These are phyloP conservation scores for Conus betulinus DNA, from an alignment of 1,140 invertebrate genomes.

Conservation along the genomic window DNA sequence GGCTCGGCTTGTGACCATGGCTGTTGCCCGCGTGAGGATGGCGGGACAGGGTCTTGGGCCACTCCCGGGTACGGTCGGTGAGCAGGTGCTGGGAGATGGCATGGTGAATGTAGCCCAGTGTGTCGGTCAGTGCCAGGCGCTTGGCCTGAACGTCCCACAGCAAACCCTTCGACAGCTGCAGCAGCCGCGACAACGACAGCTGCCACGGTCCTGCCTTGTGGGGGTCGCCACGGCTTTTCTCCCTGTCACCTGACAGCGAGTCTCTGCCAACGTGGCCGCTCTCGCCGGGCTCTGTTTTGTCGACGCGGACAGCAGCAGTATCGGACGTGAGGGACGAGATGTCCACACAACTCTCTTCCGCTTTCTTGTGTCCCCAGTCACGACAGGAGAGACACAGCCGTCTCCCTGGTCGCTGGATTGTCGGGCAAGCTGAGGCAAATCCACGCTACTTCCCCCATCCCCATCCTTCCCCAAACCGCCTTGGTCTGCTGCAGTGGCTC, in stretches of 20 bases:
- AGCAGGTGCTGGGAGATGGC: constrained; percentile 69
- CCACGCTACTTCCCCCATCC: neutral
- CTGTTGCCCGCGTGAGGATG: neutral
- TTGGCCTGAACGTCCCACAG: constrained; percentile 71
- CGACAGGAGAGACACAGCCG: neutral
- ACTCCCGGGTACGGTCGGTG: constrained; percentile 53
- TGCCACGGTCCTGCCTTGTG: neutral
- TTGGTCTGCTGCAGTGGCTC: neutral
- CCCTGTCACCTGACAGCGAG: neutral
- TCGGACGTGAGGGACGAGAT: neutral
- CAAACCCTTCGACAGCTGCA: constrained; percentile 60
- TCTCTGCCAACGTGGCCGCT: neutral
- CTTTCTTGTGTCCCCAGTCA: neutral
- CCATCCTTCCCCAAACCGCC: neutral
- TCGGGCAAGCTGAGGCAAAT: neutral
- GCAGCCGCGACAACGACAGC: constrained; percentile 52
- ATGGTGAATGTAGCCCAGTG: constrained; percentile 67
- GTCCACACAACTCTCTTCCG: neutral
- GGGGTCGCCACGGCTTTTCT: neutral
- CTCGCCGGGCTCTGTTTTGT: too few species aligned
- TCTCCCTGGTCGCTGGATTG: neutral
- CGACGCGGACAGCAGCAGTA: too few species aligned
- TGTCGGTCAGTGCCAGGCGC: constrained; percentile 65
- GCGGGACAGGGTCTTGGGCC: neutral
- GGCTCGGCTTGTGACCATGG: neutral